These are phyloP conservation scores for Cathartes aura DNA, from an alignment of 2,113 vertebrate species.

Conservation along the genomic window DNA sequence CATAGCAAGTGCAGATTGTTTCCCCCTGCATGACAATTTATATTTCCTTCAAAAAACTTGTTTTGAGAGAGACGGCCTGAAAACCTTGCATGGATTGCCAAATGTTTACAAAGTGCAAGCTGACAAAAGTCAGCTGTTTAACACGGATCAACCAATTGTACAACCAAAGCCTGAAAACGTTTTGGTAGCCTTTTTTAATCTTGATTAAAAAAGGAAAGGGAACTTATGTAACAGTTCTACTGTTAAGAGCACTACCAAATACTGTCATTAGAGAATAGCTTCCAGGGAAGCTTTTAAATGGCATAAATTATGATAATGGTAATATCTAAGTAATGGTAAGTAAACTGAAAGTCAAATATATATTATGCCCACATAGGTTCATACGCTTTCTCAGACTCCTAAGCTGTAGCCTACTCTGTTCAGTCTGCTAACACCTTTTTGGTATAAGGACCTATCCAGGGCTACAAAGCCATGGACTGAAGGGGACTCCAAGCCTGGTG, in stretches of 20 bases:
- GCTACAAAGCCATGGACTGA: not conserved
- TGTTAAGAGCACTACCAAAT: not conserved
- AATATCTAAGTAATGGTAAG: not conserved
- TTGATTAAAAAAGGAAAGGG: not conserved
- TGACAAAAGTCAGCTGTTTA: not conserved
- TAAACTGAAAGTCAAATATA: not conserved
- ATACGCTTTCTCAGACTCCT: not conserved
- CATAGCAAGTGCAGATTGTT: not conserved
- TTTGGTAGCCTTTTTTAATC: not conserved
- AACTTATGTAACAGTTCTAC: not conserved
- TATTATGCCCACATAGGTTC: not conserved
- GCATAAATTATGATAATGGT: not conserved
- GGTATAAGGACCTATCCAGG: not conserved
- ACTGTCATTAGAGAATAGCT: not conserved
- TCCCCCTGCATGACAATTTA: not conserved
- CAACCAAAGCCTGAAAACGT: not conserved
- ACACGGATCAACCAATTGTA: not conserved
- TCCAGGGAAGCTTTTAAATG: not conserved
- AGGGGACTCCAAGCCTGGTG: not conserved
- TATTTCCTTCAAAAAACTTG: not conserved
- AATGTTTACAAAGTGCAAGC: not conserved
- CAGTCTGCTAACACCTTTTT: not conserved
- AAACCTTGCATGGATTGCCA: not conserved
- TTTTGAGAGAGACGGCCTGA: not conserved
- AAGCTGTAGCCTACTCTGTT: not conserved